Conservation (phyloP, 1,140 invertebrate species). For the Megalonaias nervosa region DNA sequence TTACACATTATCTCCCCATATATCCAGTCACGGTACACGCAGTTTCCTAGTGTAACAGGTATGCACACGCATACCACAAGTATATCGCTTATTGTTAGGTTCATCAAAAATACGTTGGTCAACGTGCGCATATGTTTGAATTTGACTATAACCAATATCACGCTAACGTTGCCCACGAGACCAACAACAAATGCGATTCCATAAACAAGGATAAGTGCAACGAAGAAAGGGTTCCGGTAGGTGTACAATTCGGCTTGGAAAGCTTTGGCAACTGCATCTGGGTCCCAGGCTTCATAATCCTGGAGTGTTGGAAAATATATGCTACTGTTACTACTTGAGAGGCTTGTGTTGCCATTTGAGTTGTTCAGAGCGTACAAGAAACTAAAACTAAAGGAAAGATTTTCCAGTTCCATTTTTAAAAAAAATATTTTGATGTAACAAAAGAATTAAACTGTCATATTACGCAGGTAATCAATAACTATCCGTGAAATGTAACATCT, state of each 20-base stretch:
- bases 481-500: too few relatives aligned
- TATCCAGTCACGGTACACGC: conserved; percentile 89
- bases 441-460: too few relatives aligned
- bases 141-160: conserved; percentile 75
- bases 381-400: too few relatives aligned
- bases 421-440: too few relatives aligned
- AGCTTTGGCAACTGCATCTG: too few relatives aligned
- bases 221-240: conserved; percentile 40
- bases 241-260: conserved; percentile 12
- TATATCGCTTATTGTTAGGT: conserved; percentile 85
- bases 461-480: too few relatives aligned
- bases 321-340: too few relatives aligned
- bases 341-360: too few relatives aligned
- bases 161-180: conserved; percentile 87
- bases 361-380: too few relatives aligned
- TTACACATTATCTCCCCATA: conserved; percentile 81
- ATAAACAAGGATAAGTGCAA: conserved; percentile 74
- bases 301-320: too few relatives aligned
- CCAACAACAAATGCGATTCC: conserved; percentile 85
- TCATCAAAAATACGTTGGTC: conserved; percentile 90
- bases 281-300: too few relatives aligned
- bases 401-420: too few relatives aligned
- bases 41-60: conserved; percentile 85
- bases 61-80: conserved; percentile 86
- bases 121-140: conserved; percentile 76